Conservation (phyloP, 92 coral and sea anemone genomes). For the Bergia sp. region DNA sequence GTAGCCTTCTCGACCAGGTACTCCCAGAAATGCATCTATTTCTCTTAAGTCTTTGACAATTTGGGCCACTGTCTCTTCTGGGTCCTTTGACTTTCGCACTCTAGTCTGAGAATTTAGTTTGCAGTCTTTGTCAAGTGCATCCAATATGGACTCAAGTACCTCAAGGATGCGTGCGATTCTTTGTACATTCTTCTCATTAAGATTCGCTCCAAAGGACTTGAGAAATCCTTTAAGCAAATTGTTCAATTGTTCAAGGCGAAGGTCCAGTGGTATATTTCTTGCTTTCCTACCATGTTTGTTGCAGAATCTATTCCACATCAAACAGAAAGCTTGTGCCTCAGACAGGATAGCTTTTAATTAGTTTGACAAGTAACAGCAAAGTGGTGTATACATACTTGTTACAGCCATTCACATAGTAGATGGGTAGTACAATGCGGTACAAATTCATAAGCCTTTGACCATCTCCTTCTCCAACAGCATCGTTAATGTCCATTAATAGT, state of each 20-base stretch:
- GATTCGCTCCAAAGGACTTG: constrained; percentile 54
- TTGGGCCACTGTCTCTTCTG: constrained; percentile 55
- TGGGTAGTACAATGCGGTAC: constrained; percentile 53
- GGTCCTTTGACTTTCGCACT: constrained; percentile 40
- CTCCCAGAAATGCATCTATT: constrained; percentile 43
- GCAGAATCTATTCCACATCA: constrained; percentile 42
- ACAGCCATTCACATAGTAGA: constrained; percentile 45
- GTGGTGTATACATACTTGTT: constrained; percentile 53
- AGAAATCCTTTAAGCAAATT: constrained; percentile 52
- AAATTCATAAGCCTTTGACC: constrained; percentile 53
- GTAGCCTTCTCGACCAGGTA: constrained; percentile 55
- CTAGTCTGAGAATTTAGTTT: too few relatives aligned
- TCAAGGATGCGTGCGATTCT: constrained; percentile 55
- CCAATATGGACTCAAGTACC: constrained; percentile 41
- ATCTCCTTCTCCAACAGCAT: constrained; percentile 61
- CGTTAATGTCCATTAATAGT: constrained; percentile 45
- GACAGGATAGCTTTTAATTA: constrained; percentile 45
- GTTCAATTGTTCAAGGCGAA: constrained; percentile 55
- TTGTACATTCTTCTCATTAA: constrained; percentile 57
- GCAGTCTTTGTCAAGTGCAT: constrained; percentile 56
- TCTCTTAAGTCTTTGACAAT: constrained; percentile 46
- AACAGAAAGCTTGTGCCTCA: constrained; percentile 49
- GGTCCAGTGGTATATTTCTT: constrained; percentile 53
- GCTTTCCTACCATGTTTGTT: constrained; percentile 55
- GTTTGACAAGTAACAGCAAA: constrained; percentile 53